These are phyloP conservation scores for Agelastica alni DNA, from an alignment of 2,888 invertebrate genomes.

Conservation along the genomic window DNA sequence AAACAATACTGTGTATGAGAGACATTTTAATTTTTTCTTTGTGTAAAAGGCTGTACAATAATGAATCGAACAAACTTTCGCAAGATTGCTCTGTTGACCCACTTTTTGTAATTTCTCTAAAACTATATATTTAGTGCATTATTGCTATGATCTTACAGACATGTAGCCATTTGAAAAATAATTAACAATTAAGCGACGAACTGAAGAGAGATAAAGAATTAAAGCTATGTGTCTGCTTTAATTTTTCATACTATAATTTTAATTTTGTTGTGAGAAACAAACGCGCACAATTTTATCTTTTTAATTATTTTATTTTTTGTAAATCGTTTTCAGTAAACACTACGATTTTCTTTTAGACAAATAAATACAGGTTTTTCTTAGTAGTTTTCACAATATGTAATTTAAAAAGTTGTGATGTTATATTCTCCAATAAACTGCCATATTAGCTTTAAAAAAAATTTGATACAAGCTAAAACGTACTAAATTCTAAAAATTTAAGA, in stretches of 20 bases:
- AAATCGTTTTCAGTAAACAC: conserved; percentile 10
- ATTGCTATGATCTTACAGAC: conserved; percentile 6
- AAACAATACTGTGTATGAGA: too few relatives aligned
- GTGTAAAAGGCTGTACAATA: neutral
- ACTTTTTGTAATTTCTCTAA: conserved; percentile 2
- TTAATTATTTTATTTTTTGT: conserved; percentile 2
- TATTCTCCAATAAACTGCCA: too few relatives aligned
- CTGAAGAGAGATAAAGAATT: conserved; percentile 5
- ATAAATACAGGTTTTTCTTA: too few relatives aligned
- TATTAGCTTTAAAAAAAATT: too few relatives aligned
- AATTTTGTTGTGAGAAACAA: conserved; percentile 13
- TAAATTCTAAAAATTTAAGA: too few relatives aligned
- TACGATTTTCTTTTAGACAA: too few relatives aligned
- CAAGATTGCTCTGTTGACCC: conserved; percentile 1
- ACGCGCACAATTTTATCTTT: conserved; percentile 21
- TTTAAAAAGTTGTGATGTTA: too few relatives aligned
- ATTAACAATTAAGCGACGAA: neutral
- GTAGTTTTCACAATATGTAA: too few relatives aligned
- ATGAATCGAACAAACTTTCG: conserved; percentile 8
- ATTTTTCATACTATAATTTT: conserved; percentile 6
- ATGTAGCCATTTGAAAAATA: conserved; percentile 1
- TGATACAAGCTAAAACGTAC: too few relatives aligned
- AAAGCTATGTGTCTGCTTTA: conserved; percentile 10
- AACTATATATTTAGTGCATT: conserved; percentile 10
- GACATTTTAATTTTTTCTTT: neutral